Conservation (phyloP, 2,113 vertebrate genomes). For the Rhagologus leucostigma region DNA sequence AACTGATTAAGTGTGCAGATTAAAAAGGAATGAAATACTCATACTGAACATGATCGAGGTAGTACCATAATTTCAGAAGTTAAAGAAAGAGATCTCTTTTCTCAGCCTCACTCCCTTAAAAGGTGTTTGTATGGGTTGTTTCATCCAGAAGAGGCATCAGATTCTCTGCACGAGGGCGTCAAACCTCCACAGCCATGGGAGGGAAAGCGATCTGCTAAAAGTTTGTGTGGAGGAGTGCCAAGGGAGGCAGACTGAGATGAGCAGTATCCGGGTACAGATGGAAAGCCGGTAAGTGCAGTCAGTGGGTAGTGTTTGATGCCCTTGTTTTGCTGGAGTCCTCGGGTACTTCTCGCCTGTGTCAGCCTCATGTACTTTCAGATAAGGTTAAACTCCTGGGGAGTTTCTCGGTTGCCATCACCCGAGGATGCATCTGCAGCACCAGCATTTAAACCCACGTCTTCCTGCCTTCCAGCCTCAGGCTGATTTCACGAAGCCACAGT, state of each 20-base stretch:
- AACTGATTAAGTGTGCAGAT: neutral
- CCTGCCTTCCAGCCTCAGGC: neutral
- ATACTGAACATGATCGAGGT: neutral
- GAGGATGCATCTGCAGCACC: neutral
- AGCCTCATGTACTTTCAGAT: accelerated
- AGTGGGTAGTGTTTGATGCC: neutral
- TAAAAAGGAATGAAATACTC: neutral
- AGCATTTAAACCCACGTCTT: neutral
- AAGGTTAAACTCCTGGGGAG: neutral
- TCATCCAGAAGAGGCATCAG: neutral
- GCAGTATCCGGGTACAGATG: neutral
- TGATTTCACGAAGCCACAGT: neutral
- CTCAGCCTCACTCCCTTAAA: neutral
- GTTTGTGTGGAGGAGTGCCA: neutral
- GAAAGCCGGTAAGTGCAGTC: neutral
- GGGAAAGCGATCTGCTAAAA: neutral
- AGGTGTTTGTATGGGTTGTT: neutral
- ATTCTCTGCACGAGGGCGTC: accelerated
- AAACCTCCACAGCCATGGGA: neutral
- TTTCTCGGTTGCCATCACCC: neutral
- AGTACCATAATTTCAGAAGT: neutral
- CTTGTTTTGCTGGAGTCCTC: neutral
- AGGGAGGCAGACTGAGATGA: neutral
- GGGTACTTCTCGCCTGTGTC: accelerated
- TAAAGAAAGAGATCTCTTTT: neutral